Evolutionary conservation across 2,888 invertebrate genomes (phyloP), one percentile per base, ranked within the genome.

Genomic region (Mythimna pallens): DNA sequence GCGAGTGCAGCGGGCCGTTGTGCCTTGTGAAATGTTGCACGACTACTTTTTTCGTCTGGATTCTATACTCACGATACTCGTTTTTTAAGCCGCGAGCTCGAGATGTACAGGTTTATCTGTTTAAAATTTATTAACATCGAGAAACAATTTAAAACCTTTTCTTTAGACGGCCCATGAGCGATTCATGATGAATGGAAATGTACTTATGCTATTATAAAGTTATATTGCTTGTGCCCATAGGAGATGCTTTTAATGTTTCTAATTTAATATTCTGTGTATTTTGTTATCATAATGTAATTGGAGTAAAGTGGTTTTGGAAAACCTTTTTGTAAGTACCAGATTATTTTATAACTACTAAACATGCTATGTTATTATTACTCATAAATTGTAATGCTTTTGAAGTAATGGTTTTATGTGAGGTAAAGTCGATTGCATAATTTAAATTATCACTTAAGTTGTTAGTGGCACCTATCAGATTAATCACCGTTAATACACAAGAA

Each of bases 21-120:
- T 93, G 95, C 95, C 94, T 94, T 93, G 94, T 95, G 95, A 96
- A 96, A 96, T 96, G 96, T 96, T 96, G 96, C 94, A 90, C 95
- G 95, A 96, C 96, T 95, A 95, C 96, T 96, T 96, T 96, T 96
- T 96, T 96, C 96, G 96, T 96, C 96, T 96, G 96, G 95, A 95
- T 94, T 95, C 93, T 95, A 93, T 92, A 96, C 95, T 95, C 94
- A 93, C 93, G 92, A 93, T 95, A 93, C 92, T 96, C 92, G 94
- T 96, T 96, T 95, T 96, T 96, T 95, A 93, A 93, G 93, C 94
- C 93, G 93, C 92, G 93, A 94, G 94, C 94, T 91, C 95, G 93
- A 95, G 95, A 96, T 95, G 95, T 95, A 96, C 95, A 95, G 95
- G 95, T 96, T 96, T 96, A 95, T 95, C 95, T 95, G 94, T 96